Base-by-base conservation (phyloP, 2,888 invertebrate species). In the Oasisia sp. region DNA sequence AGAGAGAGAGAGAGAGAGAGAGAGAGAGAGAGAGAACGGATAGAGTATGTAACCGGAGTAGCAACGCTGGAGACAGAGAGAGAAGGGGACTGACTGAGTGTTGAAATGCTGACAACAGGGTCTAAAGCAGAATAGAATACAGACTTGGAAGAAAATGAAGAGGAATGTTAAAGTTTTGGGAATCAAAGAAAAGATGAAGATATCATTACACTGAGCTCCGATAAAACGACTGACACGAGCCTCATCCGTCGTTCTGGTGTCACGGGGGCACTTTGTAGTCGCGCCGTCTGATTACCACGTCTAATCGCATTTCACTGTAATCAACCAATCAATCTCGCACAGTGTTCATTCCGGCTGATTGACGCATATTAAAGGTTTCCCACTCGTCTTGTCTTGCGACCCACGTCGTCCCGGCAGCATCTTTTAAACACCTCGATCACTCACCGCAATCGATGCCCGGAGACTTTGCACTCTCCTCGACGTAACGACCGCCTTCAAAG, bases 291-390 rank as follows among this genome's bases (percentile, higher is more conserved):
- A 74, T 19, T 74, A 74, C 74, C 74, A 27, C 5, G 27, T 74
- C 19, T 74, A 74, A 74, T 74, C 74, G n/a, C 74, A 74, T 74
- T 74, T 74, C 27, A 74, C 74, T 74, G 74, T 74, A 74, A 74
- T 74, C n/a, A 74, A 74, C 74, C 74, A 27, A 74, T 74, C 74
- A 74, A 74, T 74, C 74, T 27, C 27, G 19, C 19, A 74, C 74
- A n/a, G 27, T 27, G 7, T 74, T n/a, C 74, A 74, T 74, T 14
- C 74, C 74, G 27, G 74, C 27, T 27, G 74, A n/a, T 19, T 74
- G 74, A 27, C n/a, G 74, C 74, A 74, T 27, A 74, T 74, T 74
- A 74, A 74, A 74, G 14, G 27, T 27, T 74, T 74, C 74, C 74
- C 27, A 1, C 50, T 50, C 50, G 7, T 74, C 0, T 74, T n/a